Base-by-base conservation (phyloP, 2,888 invertebrate species). In the Idaea aversata region DNA sequence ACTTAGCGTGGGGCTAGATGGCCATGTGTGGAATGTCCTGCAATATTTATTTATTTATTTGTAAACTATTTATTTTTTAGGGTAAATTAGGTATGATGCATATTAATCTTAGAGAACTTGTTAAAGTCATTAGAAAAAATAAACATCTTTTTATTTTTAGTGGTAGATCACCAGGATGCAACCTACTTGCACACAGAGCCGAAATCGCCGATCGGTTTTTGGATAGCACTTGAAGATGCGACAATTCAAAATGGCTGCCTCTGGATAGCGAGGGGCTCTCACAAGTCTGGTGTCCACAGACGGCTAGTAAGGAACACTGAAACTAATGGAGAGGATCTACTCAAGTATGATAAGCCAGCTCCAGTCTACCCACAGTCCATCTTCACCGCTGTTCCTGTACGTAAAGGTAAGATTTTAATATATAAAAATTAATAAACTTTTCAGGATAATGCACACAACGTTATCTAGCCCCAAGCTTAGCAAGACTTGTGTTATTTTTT, bases 151-250 rank as follows among this genome's bases (percentile, higher is more conserved):
- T 70, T 67, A 60, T 69, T 90, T 88, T 6, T 86, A 96, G 97
- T 97, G 3, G 91, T 87, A 16, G 91, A 96, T 0, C 98, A 98
- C 85, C 97, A 98, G 88, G 99, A 99, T 84, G 95, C 97, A 0
- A 95, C 97, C 4, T 99, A 96, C 85, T 91, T 99, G 59, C 94
- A 96, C 83, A 97, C 98, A 0, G 97, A 97, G 16, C 99, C 98
- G 0, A 94, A 94, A 59, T 95, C 95, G 10, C 93, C 97, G 0
- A 86, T 97, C 2, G 99, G 99, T 0, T 96, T 99, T 80, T 99
- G 99, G 99, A 96, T 99, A 71, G 98, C 99, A 0, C 88, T 99
- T 5, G 98, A 99, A 79, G 98, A 99, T 80, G 97, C 98, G 0
- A 98, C 97, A 0, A 71, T 95, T 15, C 96, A 98, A 81, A 99